Conservation (phyloP, 53 echinoderm and acorn worm genomes). For the Mesocentrotus franciscanus region DNA sequence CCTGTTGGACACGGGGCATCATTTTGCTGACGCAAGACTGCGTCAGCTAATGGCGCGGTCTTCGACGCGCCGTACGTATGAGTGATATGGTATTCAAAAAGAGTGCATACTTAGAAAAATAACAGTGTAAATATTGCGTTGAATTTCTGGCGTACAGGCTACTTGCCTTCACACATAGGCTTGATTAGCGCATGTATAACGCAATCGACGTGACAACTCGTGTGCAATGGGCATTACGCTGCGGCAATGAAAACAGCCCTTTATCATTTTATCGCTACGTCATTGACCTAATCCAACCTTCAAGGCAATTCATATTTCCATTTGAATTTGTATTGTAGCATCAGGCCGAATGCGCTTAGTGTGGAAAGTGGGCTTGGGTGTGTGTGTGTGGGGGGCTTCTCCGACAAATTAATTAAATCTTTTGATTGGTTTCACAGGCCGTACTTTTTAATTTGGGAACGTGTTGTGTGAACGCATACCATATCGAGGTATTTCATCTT, state of each 20-base stretch:
- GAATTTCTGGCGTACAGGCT: too few relatives aligned
- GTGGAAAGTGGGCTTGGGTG: neutral
- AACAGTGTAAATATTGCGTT: too few relatives aligned
- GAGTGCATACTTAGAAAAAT: too few relatives aligned
- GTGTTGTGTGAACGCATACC: neutral
- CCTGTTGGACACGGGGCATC: neutral
- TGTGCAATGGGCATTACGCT: too few relatives aligned
- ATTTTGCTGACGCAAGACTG: neutral
- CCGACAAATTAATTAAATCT: conserved; percentile 2
- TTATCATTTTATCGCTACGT: too few relatives aligned
- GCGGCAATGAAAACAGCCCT: too few relatives aligned
- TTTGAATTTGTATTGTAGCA: neutral
- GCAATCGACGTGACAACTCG: too few relatives aligned
- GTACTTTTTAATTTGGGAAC: neutral
- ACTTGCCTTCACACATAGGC: too few relatives aligned
- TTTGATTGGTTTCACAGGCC: conserved; percentile 2
- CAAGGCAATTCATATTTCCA: neutral
- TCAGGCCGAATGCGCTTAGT: neutral
- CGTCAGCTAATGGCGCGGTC: too few relatives aligned
- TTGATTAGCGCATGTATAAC: too few relatives aligned
- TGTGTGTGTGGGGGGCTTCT: neutral
- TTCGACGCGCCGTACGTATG: too few relatives aligned
- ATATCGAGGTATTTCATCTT: neutral
- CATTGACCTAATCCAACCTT: neutral
- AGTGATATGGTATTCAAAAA: too few relatives aligned